Evolutionary conservation across 1,140 invertebrate genomes (phyloP).

Genomic region (Anadara kagoshimensis): DNA sequence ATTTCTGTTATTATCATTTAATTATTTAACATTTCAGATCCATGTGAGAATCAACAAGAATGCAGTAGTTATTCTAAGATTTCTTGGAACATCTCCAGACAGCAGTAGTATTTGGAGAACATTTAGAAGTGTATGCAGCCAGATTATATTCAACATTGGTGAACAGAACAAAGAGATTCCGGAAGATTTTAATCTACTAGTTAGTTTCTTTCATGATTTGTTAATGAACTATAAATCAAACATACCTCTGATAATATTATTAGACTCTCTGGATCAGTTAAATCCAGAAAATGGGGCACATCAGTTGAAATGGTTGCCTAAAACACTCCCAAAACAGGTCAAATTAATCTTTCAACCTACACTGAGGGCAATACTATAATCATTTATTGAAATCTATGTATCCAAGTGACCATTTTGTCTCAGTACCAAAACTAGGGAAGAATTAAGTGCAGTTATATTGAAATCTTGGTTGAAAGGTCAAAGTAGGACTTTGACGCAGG

Average conservation of each 20-base stretch:
- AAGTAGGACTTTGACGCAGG: constrained; percentile 48
- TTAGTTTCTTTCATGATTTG: constrained; percentile 34
- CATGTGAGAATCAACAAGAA: constrained; percentile 33
- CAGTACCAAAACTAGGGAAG: constrained; percentile 49
- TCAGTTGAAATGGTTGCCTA: constrained; percentile 61
- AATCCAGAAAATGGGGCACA: constrained; percentile 48
- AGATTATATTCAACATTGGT: constrained; percentile 38
- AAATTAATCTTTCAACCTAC: constrained; percentile 56
- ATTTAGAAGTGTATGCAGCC: constrained; percentile 52
- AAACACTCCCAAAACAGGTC: constrained; percentile 51
- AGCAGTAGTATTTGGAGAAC: constrained; percentile 52
- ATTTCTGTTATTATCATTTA: not conserved
- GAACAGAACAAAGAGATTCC: constrained; percentile 19
- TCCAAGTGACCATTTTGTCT: constrained; percentile 44
- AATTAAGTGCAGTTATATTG: constrained; percentile 52
- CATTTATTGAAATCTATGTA: constrained; percentile 80
- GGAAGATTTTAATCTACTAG: constrained; percentile 43
- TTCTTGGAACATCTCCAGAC: constrained; percentile 59
- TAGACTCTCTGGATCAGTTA: constrained; percentile 66
- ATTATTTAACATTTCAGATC: constrained; percentile 17
- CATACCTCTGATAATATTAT: constrained; percentile 59
- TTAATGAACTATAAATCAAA: constrained; percentile 33
- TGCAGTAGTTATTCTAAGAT: constrained; percentile 52
- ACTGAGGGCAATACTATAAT: constrained; percentile 43
- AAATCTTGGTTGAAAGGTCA: constrained; percentile 53